phyloP scores from a whole-genome alignment of 2,113 vertebrate genomes.

The Mastomys coucha region DNA sequence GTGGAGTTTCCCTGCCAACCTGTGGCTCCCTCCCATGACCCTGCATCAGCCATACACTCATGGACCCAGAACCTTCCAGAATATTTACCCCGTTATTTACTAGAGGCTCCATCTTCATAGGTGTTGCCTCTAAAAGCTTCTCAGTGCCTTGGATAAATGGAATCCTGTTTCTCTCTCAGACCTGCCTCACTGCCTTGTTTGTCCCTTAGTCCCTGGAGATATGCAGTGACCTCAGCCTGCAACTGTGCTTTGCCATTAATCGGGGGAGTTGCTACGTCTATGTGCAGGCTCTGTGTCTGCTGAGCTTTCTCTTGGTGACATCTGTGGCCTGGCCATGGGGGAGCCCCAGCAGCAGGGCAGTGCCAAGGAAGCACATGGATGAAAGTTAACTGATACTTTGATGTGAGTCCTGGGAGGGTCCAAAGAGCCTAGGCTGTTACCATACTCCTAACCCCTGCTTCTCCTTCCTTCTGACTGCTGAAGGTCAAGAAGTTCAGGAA shows the following conservation, averaged over 20 bases:
- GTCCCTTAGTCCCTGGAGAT: not conserved
- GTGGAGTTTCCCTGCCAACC: no score
- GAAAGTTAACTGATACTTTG: not conserved
- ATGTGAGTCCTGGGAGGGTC: not conserved
- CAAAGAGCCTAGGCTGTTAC: rapidly evolving
- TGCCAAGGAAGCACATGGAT: not conserved
- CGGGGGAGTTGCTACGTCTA: no score
- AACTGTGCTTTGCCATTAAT: not conserved
- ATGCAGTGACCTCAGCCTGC: not conserved
- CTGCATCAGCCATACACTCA: not conserved
- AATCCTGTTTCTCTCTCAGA: not conserved
- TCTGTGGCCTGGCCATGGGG: no score
- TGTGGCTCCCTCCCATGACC: no score
- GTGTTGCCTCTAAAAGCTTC: not conserved
- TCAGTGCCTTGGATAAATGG: not conserved
- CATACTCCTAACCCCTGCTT: rapidly evolving
- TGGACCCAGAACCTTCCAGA: not conserved
- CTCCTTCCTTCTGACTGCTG: not conserved
- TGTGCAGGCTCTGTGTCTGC: not conserved
- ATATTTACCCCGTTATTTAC: no score
- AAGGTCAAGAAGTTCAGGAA: not conserved
- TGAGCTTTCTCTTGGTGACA: not conserved
- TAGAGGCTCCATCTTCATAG: not conserved
- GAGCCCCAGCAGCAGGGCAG: no score
- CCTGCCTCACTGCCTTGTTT: not conserved